Base-by-base conservation (phyloP, 2,888 invertebrate genomes). In the Pteria penguin region DNA sequence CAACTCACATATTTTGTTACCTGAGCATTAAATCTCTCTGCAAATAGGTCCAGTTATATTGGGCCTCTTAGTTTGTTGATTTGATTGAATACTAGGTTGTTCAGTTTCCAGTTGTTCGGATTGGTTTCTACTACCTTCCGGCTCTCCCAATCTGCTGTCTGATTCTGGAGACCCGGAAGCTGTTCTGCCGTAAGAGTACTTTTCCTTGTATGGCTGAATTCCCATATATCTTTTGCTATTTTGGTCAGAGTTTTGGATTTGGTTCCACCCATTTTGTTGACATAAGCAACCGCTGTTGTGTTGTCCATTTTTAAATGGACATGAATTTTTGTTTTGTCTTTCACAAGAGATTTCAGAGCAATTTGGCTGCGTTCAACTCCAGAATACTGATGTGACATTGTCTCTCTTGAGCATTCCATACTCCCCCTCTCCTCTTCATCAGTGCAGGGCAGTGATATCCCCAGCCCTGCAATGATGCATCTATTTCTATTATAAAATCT, bases 361-460 rank as follows among this genome's bases (percentile, higher is more conserved):
- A 71, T 60, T 11, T 52, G 61, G 62, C 62, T 14, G 71, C 62
- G 29, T 62, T 71, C 32, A 71, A 18, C 36, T 71, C 69, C 45
- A 58, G 36, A 8, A 29, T 62, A 62, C 62, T 71, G n/a, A 71
- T 71, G 54, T 71, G 62, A 26, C 24, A n/a, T 27, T 26, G 4
- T 71, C n/a, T 62, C 45, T 62, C 61, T 27, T 62, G 3, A 2
- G 33, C 22, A 22, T 18, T 45, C 60, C 69, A 69, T 8, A n/a
- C 2, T 2, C 69, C 45, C 33, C 60, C 60, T 11, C 1, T 54
- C 8, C 22, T 67, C 57, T 54, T n/a, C 31, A 22, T 24, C 18
- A 54, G 26, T 11, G 58, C 58, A n/a, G 31, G 61, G 29, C 61
- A 31, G 8, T 61, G 14, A 24, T 14, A 61, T 22, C 36, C 58